Evolutionary conservation across 2,113 vertebrate species (phyloP).

Genomic region (Corythoichthys intestinalis): DNA sequence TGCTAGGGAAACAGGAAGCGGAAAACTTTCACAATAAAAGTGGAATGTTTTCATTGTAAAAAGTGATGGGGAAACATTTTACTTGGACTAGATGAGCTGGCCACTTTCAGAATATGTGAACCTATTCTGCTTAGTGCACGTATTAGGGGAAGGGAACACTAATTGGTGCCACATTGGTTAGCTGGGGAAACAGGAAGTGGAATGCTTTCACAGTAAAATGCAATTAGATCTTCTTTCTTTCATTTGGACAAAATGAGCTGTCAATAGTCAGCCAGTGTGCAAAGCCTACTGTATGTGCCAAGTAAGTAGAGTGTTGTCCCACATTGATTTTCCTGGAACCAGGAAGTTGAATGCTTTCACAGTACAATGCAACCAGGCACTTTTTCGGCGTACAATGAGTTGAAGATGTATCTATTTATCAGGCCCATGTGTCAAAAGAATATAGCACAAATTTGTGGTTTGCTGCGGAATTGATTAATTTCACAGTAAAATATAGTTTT

Average conservation of each 20-base stretch:
- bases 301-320: background rate
- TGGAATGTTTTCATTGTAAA: no score
- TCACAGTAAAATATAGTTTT: background rate
- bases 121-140: no score
- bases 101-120: no score
- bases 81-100: no score
- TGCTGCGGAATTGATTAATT: background rate
- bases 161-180: conserved; percentile 44
- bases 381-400: no score
- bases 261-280: background rate
- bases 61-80: no score
- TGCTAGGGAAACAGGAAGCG: conserved; percentile 8
- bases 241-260: no score
- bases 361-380: background rate
- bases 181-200: background rate
- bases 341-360: conserved; percentile 2
- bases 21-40: background rate
- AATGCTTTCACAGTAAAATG: no score
- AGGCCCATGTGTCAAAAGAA: background rate
- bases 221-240: no score
- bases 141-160: background rate
- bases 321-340: background rate
- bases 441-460: background rate
- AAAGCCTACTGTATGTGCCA: no score
- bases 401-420: no score